Evolutionary conservation across 2,888 invertebrate species (phyloP), one percentile per base, ranked within the genome.

Genomic region (Isoperla grammatica): DNA sequence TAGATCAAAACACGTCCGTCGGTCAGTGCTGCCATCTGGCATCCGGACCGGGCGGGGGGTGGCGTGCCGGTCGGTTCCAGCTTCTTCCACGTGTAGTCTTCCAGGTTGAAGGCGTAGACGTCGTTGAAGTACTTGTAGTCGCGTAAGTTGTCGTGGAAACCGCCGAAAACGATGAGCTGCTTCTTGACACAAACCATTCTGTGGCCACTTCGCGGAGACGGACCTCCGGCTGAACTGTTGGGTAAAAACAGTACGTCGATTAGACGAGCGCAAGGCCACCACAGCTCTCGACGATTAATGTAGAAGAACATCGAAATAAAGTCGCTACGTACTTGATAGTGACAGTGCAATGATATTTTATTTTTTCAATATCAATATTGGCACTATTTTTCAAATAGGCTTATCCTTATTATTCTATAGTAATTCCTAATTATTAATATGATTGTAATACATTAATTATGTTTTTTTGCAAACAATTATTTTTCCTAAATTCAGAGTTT

Each of bases 101-200:
- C 90, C 65, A 90, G 74, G 67, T 90, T 86, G 75, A 96, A 95
- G 35, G 83, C 73, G 73, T 90, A 81, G 1, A 93, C 73, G 72
- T 96, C 96, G 73, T 95, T 95, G 72, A 84, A 92, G 76, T 95
- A 96, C 67, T 87, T 87, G 72, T 88, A 94, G 62, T 90, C 88
- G 59, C 90, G 80, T 1, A 88, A 81, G 73, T 92, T 95, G 75
- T 96, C 95, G 69, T 89, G 85, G 74, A 94, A 96, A 1, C 96
- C 96, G 0, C 95, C 95, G 78, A 95, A 95, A 4, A 95, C 78
- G 63, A 92, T 76, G 1, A 96, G 74, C 68, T 85, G 85, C 66
- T 90, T 90, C 65, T 90, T 91, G 1, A 84, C 72, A 1, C 82
- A 79, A 1, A 85, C 83, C 95, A 96, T 96, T 61, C 95, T 80